Evolutionary conservation across 1,140 invertebrate genomes (phyloP), one percentile per base, ranked within the genome.

Genomic region (Asobara japonica): DNA sequence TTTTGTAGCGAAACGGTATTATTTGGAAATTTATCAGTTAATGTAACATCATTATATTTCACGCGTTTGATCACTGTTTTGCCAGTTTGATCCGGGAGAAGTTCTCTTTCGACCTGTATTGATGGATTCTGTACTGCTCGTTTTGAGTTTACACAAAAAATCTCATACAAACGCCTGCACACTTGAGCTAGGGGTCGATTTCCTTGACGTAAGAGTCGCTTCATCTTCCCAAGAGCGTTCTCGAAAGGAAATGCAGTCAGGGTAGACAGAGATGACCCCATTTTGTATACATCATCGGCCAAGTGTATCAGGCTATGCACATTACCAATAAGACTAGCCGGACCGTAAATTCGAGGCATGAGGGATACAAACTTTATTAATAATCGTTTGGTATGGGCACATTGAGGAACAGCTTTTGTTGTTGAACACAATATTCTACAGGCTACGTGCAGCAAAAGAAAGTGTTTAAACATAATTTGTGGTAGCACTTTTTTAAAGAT

Each of bases 1-100:
- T 73, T 27, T 25, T 33, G 16, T 30, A 73, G 56, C n/a, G 69
- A 18, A 7, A 73, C 41, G n/a, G 30, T 30, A 30, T 73, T 73
- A 20, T 73, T 56, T 7, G 72, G 66, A 22, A 38, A 13, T 33
- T 65, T 69, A 25, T 13, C 31, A 0, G 72, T 68, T 13, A 73
- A 22, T 5, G 33, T 31, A 16, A 45, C 16, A 6, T 45, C 11
- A 51, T 69, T 48, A 20, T 36, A 73, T 64, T 65, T 45, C 0
- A 70, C 6, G 4, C 30, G 20, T 64, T 64, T 64, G 1, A 71
- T 62, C 8, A 29, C 36, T 0, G 30, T 22, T 13, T 48, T 48
- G 2, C 25, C 16, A 45, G 18, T 13, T 36, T 36, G 4, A 60
- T 60, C 11, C 0, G 25, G 30, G 11, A 6, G 3, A 11, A 48